Conservation (phyloP, 1,140 invertebrate species). For the Pararge aegeria region DNA sequence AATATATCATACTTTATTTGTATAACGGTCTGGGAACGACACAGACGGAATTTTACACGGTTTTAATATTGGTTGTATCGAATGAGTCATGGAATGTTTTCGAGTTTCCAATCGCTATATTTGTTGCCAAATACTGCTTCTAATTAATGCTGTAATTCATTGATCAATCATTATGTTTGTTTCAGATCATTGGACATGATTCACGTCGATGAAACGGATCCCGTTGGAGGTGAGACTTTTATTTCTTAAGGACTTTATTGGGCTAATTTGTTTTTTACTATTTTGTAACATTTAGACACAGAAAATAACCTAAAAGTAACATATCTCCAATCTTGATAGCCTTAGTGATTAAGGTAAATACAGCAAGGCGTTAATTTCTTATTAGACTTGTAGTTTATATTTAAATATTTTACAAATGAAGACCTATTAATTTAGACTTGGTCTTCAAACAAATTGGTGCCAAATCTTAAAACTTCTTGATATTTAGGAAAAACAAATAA, state of each 20-base stretch:
- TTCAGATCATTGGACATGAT: constrained; percentile 84
- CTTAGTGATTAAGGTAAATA: too few relatives aligned
- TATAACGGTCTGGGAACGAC: background rate
- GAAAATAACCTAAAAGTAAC: too few relatives aligned
- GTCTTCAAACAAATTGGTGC: too few relatives aligned
- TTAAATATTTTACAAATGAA: too few relatives aligned
- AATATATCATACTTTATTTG: background rate
- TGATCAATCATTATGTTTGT: constrained; percentile 28
- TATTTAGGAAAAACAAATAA: too few relatives aligned
- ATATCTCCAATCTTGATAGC: too few relatives aligned
- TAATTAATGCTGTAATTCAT: background rate
- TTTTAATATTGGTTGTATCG: constrained; percentile 5
- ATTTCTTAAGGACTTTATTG: background rate
- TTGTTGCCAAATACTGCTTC: background rate
- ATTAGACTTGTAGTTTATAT: too few relatives aligned
- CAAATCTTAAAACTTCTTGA: too few relatives aligned
- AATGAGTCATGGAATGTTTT: constrained; percentile 22
- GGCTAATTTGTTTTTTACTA: background rate
- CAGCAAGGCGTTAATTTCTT: too few relatives aligned
- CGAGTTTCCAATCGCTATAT: background rate
- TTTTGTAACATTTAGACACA: too few relatives aligned
- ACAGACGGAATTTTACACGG: constrained; percentile 14
- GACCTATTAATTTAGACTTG: too few relatives aligned
- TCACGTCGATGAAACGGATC: constrained; percentile 91
- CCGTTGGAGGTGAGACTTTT: constrained; percentile 87